Evolutionary conservation across 2,113 vertebrate species (phyloP).

Genomic region (Tympanuchus pallidicinctus): DNA sequence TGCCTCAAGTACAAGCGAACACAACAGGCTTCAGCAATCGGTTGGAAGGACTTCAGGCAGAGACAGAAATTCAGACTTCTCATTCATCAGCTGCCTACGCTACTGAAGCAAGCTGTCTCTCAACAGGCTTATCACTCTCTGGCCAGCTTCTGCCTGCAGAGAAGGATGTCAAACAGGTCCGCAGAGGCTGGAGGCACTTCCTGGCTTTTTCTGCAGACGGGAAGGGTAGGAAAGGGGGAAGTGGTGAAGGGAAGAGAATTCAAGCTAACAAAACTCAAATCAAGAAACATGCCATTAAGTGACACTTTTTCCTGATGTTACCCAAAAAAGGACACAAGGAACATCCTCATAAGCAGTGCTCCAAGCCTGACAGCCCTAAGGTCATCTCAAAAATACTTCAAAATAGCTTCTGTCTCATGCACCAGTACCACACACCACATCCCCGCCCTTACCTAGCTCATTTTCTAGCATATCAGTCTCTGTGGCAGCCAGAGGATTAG

Average conservation of each 20-base stretch:
- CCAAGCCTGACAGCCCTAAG: neutral
- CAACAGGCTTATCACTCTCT: neutral
- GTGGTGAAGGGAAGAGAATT: neutral
- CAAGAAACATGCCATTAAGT: neutral
- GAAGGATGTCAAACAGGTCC: neutral
- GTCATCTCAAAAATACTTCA: neutral
- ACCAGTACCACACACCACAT: rapidly evolving
- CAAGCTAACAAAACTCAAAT: neutral
- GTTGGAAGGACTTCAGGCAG: neutral
- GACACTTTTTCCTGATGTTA: neutral
- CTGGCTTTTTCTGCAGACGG: neutral
- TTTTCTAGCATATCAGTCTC: neutral
- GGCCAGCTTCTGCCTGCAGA: neutral
- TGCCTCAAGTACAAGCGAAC: neutral
- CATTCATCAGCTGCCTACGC: neutral
- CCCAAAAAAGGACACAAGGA: neutral
- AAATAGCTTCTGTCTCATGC: neutral
- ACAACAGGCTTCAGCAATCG: neutral
- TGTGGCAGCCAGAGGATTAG: neutral
- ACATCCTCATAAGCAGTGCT: neutral
- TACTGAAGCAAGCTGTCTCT: neutral
- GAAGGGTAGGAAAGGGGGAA: neutral
- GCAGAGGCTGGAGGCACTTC: neutral
- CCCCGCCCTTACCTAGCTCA: neutral
- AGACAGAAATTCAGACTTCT: neutral